Percentiles rank a stretch among this genome's conserved stretches.
Conservation (phyloP, 2,797 vertebrate species). For the Coregonus ussuriensis region DNA sequence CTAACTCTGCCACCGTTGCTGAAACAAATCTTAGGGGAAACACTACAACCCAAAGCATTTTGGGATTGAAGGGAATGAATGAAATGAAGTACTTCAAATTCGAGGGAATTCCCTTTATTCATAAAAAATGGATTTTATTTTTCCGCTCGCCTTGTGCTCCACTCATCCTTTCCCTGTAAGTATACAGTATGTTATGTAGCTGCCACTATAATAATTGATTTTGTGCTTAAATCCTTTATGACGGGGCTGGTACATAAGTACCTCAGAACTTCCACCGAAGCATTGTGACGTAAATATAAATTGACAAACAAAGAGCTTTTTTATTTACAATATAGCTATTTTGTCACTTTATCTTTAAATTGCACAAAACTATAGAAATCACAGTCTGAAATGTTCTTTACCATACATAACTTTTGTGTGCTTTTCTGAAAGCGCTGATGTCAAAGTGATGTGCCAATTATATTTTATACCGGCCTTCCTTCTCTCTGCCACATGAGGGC, state of each 20-base stretch:
- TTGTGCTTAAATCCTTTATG: constrained; percentile 14
- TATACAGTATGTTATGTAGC: constrained; percentile 19
- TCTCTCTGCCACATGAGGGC: constrained; percentile 60
- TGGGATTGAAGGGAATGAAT: constrained; percentile 17
- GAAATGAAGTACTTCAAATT: not conserved
- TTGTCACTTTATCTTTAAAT: constrained; percentile 1
- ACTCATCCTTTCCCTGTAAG: constrained; percentile 4
- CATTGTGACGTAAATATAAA: not conserved
- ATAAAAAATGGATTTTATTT: constrained; percentile 29
- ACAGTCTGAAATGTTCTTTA: constrained; percentile 6
- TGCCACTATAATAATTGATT: constrained; percentile 22
- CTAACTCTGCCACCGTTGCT: too few relatives aligned
- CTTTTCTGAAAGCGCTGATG: not conserved
- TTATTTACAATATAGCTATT: constrained; percentile 27
- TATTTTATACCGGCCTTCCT: constrained; percentile 21
- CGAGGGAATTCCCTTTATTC: not conserved
- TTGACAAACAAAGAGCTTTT: constrained; percentile 23
- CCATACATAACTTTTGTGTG: constrained; percentile 17
- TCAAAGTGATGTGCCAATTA: constrained; percentile 11
- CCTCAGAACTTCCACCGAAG: not conserved
- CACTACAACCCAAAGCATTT: not conserved
- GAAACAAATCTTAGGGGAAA: too few relatives aligned
- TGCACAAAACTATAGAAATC: not conserved
- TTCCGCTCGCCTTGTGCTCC: constrained; percentile 38
- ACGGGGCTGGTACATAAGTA: not conserved